Percentiles rank a stretch among this genome's conserved stretches.
These are phyloP conservation scores for Drosophila setifemur DNA, from an alignment of 1,140 invertebrate species.

Conservation along the genomic window DNA sequence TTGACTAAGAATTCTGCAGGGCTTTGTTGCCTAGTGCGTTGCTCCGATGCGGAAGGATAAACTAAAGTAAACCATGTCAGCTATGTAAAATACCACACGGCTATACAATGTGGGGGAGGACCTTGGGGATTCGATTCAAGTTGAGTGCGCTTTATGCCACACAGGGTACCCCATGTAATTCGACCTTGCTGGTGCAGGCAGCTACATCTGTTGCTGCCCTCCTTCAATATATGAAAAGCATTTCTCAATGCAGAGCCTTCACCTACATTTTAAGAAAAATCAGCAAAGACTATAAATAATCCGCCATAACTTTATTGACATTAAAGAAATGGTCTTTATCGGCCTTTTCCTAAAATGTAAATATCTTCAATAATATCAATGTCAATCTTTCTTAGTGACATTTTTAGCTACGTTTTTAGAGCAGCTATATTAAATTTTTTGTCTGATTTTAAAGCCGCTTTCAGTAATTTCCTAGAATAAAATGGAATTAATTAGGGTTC, in stretches of 20 bases:
- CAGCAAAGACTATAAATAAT: no score
- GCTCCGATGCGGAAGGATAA: conserved; percentile 38
- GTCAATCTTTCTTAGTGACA: no score
- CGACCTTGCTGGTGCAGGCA: conserved; percentile 14
- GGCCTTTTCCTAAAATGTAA: no score
- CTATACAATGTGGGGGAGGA: conserved; percentile 1
- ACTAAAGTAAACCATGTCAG: conserved; percentile 53
- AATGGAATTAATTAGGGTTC: no score
- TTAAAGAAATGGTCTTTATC: no score
- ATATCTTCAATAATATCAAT: no score
- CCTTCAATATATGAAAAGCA: neutral
- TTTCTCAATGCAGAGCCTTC: no score
- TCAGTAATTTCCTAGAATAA: no score
- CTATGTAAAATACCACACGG: conserved; percentile 24
- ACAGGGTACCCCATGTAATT: neutral
- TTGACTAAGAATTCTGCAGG: conserved; percentile 33
- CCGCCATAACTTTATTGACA: no score
- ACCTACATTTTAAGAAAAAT: neutral
- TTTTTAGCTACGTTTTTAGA: no score
- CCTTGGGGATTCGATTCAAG: conserved; percentile 35
- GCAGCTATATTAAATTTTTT: no score
- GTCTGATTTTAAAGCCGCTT: no score
- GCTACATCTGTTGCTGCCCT: conserved; percentile 13
- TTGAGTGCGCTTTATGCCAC: conserved; percentile 10
- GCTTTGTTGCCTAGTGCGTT: conserved; percentile 6